Evolutionary conservation across 2,888 invertebrate genomes (phyloP), one percentile per base, ranked within the genome.

Genomic region (Chrysolina americana): DNA sequence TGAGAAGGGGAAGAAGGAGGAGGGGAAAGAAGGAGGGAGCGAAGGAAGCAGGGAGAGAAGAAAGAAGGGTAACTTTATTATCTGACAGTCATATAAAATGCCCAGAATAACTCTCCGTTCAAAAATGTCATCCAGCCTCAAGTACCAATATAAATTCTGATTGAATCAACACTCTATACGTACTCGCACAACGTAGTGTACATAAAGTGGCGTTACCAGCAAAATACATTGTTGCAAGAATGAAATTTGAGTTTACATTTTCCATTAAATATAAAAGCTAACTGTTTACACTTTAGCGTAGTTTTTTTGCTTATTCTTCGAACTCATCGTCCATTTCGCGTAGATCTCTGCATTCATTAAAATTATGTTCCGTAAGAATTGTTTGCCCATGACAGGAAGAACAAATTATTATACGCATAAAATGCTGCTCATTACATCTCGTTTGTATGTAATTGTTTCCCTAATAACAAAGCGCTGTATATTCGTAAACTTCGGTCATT

Each of bases 371-470:
- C 80, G 78, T 79, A 80, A 77, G 82, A 80, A 79, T 80, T 76
- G 80, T 79, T 80, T 76, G 78, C 75, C 71, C 76, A 79, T 78
- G 81, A 81, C 82, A 81, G 83, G 82, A 83, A 83, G 81, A 81
- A 82, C 81, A 81, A 81, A 83, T 83, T 82, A 80, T 81, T 81
- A 74, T 80, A 82, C 78, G 80, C 79, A 81, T 82, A 83, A 83
- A 83, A 82, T 81, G 77, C 41, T 77, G 81, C 83, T 83, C 83
- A 83, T 83, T 83, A 83, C 80, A 79, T 78, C 81, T 79, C 79
- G 82, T 83, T 83, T 81, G 81, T 81, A 81, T 81, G 81, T 83
- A 82, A 83, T 83, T 83, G 83, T 83, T 81, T 79, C 80, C 81
- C 73, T 82, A 83, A 82, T 83, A 83, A 83, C 81, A 82, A 83